A percentile compares a stretch with the other conserved stretches of the same genome.
These are phyloP conservation scores for Pseudochirops cupreus DNA, from an alignment of 2,797 vertebrate species.

Conservation along the genomic window DNA sequence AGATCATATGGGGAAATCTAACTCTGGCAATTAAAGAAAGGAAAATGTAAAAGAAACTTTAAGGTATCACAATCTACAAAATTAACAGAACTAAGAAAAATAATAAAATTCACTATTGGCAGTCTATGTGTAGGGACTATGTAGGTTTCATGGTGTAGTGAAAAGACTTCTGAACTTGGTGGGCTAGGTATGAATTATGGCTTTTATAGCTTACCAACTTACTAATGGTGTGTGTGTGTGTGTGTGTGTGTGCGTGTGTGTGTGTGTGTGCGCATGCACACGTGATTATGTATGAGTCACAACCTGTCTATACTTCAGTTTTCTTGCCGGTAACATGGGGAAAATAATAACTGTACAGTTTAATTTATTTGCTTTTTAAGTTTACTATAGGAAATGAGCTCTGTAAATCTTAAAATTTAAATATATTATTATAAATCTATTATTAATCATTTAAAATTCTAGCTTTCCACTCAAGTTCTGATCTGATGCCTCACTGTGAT, in stretches of 20 bases:
- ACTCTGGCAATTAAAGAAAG: not conserved
- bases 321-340: not conserved
- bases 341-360: not conserved
- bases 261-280: too few relatives aligned
- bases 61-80: not conserved
- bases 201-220: not conserved
- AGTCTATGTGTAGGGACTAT: not conserved
- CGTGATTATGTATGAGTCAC: too few relatives aligned
- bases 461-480: not conserved
- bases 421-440: not conserved
- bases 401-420: not conserved
- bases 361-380: not conserved
- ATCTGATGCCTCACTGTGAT: not conserved
- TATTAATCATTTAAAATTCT: not conserved
- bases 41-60: not conserved
- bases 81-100: not conserved
- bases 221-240: not conserved
- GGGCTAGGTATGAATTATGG: not conserved
- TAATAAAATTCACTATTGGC: not conserved
- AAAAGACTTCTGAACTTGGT: not conserved
- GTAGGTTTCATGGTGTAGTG: too few relatives aligned
- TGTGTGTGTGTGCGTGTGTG: not conserved
- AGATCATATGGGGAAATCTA: not conserved
- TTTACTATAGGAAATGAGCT: not conserved
- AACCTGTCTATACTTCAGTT: not conserved